Conservation (phyloP, 2,797 vertebrate genomes). For the Lepus townsendii region DNA sequence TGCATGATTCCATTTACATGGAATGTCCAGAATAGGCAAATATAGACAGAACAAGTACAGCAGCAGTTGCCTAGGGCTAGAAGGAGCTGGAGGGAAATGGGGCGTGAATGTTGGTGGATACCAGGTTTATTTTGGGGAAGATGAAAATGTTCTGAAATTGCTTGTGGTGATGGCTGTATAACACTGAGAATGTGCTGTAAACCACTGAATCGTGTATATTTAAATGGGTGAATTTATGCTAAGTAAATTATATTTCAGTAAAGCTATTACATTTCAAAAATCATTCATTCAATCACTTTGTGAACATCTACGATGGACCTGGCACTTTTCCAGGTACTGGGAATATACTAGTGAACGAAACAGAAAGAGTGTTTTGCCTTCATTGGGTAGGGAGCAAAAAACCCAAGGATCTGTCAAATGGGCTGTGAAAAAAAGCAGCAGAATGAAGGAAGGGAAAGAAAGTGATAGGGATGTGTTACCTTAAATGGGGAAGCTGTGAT, state of each 20-base stretch:
- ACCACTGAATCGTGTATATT: not conserved
- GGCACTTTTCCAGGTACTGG: too few relatives aligned
- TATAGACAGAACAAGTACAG: too few relatives aligned
- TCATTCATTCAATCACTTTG: too few relatives aligned
- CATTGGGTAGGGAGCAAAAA: not conserved
- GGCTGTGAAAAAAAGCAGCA: not conserved
- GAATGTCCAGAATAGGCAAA: too few relatives aligned
- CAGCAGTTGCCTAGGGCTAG: not conserved
- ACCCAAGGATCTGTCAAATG: too few relatives aligned
- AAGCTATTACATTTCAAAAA: too few relatives aligned
- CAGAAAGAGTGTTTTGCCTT: not conserved
- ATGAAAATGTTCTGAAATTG: not conserved
- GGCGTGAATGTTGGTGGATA: too few relatives aligned
- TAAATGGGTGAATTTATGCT: too few relatives aligned
- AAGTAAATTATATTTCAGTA: too few relatives aligned
- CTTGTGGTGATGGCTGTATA: not conserved
- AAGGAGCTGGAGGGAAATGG: not conserved
- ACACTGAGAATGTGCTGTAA: not conserved
- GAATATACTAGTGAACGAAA: not conserved
- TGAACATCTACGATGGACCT: too few relatives aligned
- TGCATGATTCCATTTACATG: too few relatives aligned
- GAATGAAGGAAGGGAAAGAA: not conserved
- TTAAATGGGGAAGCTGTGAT: not conserved
- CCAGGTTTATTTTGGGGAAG: not conserved
- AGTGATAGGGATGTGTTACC: not conserved